A percentile compares a stretch with the other conserved stretches of the same genome.
phyloP scores from a whole-genome alignment of 1,140 invertebrate species.

The Hermatobates lingyangjiaoensis region DNA sequence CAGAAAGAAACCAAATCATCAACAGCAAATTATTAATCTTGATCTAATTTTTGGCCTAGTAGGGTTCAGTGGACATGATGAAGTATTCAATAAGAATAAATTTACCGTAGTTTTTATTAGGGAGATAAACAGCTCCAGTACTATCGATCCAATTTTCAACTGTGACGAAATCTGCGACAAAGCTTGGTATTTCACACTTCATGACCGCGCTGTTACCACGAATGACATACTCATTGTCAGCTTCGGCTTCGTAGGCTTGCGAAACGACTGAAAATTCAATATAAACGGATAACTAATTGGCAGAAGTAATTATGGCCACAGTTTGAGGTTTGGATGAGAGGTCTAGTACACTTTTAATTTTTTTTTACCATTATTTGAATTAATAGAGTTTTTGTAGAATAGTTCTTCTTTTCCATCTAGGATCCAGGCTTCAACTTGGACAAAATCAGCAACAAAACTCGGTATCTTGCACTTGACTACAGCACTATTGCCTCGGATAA shows the following conservation, averaged over 20 bases:
- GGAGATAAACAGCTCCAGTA: constrained; percentile 1
- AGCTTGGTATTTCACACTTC: constrained; percentile 72
- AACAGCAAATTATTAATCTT: no score
- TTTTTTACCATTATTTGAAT: background rate
- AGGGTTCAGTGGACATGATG: no score
- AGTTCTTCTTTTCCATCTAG: no score
- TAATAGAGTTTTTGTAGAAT: no score
- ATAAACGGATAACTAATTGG: background rate
- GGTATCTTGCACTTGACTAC: constrained; percentile 81
- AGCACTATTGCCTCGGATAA: constrained; percentile 78
- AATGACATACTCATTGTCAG: constrained; percentile 72
- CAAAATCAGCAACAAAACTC: constrained; percentile 69
- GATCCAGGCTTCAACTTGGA: constrained; percentile 62
- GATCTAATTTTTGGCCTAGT: no score
- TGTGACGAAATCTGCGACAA: constrained; percentile 66
- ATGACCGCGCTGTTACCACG: constrained; percentile 68
- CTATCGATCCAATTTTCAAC: constrained; percentile 54
- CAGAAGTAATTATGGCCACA: background rate
- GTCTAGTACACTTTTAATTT: background rate
- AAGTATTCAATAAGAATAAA: no score
- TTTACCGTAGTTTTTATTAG: constrained; percentile 6
- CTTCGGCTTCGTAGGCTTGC: constrained; percentile 60
- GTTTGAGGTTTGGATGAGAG: background rate
- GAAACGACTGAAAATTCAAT: constrained; percentile 43
- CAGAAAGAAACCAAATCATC: no score